A percentile compares a stretch with the other conserved stretches of the same genome.
Conservation (phyloP, 2,113 vertebrate genomes). For the Corynorhinus townsendii region DNA sequence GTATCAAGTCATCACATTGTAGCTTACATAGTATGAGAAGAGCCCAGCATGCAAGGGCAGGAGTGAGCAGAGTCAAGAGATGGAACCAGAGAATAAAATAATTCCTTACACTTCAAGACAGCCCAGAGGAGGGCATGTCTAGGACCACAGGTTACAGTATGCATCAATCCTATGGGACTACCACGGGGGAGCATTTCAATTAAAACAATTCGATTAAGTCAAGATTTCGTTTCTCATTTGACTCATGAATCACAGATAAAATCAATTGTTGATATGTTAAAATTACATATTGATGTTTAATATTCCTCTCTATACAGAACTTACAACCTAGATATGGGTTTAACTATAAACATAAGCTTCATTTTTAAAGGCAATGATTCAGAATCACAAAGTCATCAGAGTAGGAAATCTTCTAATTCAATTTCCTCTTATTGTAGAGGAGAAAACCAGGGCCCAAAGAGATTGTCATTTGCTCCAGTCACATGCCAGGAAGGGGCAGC, state of each 20-base stretch:
- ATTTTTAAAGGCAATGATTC: conserved; percentile 43
- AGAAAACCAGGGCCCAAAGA: neutral
- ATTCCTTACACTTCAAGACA: neutral
- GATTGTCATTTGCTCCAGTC: conserved; percentile 19
- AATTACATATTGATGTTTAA: neutral
- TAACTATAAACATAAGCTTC: neutral
- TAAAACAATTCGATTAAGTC: neutral
- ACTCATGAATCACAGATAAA: conserved; percentile 20
- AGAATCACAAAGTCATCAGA: conserved; percentile 20
- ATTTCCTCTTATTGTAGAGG: conserved; percentile 23
- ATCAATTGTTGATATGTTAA: neutral
- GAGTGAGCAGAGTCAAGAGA: neutral
- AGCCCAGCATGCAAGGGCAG: neutral
- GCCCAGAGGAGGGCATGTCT: neutral
- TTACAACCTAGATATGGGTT: neutral
- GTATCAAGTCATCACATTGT: neutral
- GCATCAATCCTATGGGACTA: neutral
- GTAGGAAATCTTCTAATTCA: conserved; percentile 2
- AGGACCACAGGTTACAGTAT: neutral
- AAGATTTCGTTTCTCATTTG: conserved; percentile 13
- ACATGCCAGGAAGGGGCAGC: neutral
- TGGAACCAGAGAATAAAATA: neutral
- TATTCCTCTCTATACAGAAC: neutral
- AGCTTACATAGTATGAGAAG: neutral
- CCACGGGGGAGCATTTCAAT: neutral